These are phyloP conservation scores for Oostethus manadensis DNA, from an alignment of 2,113 vertebrate species.

Conservation along the genomic window DNA sequence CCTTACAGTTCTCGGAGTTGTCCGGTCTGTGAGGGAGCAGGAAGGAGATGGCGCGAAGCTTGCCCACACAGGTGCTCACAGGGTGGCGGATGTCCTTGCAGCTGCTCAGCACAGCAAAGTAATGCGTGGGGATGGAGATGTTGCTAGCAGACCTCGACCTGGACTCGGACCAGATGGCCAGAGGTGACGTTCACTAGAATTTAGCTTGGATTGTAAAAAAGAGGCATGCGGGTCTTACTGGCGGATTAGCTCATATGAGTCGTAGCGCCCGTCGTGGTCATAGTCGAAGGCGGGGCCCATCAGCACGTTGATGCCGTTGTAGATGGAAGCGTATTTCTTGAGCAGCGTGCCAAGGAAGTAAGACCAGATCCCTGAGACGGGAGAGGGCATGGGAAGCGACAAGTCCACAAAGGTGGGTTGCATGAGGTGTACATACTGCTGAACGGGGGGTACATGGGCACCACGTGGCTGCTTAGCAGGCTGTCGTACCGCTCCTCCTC, in stretches of 20 bases:
- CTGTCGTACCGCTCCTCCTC: conserved; percentile 75
- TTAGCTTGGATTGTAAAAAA: neutral
- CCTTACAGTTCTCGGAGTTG: conserved; percentile 62
- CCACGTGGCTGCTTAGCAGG: conserved; percentile 83
- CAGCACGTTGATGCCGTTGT: conserved; percentile 65
- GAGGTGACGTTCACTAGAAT: neutral
- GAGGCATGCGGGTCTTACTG: conserved; percentile 42
- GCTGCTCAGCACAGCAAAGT: conserved; percentile 64
- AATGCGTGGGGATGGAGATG: conserved; percentile 69
- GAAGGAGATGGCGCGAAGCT: conserved; percentile 58
- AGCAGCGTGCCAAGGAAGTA: conserved; percentile 63
- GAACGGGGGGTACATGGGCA: conserved; percentile 83
- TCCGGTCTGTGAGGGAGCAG: conserved; percentile 59
- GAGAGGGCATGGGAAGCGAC: neutral
- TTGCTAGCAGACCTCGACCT: conserved; percentile 42
- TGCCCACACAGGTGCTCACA: conserved; percentile 9
- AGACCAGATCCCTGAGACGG: conserved; percentile 63
- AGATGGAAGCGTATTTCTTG: conserved; percentile 55
- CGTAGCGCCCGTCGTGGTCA: conserved; percentile 66
- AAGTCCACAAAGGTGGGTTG: neutral
- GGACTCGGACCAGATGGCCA: neutral
- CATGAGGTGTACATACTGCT: conserved; percentile 71
- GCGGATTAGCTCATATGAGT: conserved; percentile 54
- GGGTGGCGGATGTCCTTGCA: conserved; percentile 36
- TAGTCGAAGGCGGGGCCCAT: conserved; percentile 68